Percentiles rank a stretch among this genome's conserved stretches.
These are phyloP conservation scores for Phyllopteryx taeniolatus DNA, from an alignment of 2,113 vertebrate species.

Conservation along the genomic window DNA sequence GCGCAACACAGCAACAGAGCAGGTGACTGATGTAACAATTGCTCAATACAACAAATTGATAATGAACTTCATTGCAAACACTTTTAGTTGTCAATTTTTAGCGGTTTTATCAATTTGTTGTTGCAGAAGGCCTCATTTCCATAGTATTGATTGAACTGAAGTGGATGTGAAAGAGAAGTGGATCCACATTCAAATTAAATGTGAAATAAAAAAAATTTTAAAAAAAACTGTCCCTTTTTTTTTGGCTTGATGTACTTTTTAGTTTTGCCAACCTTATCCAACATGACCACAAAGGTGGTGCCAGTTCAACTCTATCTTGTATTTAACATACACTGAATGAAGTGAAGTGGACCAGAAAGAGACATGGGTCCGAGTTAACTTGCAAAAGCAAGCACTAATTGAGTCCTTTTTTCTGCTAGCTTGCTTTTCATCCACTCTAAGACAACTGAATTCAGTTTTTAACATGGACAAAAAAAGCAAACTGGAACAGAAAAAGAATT, in stretches of 20 bases:
- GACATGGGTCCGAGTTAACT: background rate
- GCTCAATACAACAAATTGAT: no score
- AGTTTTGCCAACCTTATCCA: no score
- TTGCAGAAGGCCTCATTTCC: no score
- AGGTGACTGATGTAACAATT: no score
- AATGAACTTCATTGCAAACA: no score
- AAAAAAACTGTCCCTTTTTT: background rate
- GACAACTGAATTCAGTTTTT: no score
- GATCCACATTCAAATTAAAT: background rate
- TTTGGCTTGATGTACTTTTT: background rate
- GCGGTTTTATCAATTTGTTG: no score
- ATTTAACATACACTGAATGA: background rate
- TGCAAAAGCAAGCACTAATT: background rate
- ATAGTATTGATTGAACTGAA: no score
- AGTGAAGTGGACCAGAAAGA: background rate
- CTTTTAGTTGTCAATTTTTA: no score
- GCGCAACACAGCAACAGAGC: no score
- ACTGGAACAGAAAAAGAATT: background rate
- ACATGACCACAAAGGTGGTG: no score
- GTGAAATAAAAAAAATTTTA: background rate
- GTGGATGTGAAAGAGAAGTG: background rate
- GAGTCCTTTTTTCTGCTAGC: background rate
- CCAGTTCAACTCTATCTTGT: no score
- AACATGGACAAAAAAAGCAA: background rate
- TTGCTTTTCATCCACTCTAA: background rate